Evolutionary conservation across 2,888 invertebrate genomes (phyloP).

Genomic region (Embidobia sp.): DNA sequence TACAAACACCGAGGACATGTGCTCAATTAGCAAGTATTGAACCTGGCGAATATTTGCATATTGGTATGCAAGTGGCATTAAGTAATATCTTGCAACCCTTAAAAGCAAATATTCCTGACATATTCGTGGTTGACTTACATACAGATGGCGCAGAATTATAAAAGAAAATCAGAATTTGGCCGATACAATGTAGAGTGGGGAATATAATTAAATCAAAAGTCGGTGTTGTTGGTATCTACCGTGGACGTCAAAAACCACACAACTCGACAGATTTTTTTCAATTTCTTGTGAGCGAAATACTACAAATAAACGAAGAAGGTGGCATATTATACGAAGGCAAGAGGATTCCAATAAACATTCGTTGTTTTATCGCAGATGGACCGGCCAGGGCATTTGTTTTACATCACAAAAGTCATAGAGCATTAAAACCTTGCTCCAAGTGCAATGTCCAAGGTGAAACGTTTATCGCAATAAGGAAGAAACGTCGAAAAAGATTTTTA

Average conservation of each 20-base stretch:
- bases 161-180: conserved; percentile 2
- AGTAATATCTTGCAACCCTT: background rate
- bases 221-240: background rate
- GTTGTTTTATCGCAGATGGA: background rate
- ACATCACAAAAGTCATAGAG: background rate
- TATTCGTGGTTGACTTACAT: background rate
- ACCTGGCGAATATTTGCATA: conserved; percentile 19
- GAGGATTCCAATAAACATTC: background rate
- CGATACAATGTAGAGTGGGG: background rate
- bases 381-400: background rate
- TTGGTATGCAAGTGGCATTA: background rate
- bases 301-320: background rate
- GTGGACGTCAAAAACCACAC: background rate
- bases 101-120: background rate
- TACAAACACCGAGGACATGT: background rate
- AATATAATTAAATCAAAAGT: background rate
- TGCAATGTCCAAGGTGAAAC: background rate
- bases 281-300: background rate
- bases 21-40: background rate
- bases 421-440: background rate
- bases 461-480: background rate
- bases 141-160: background rate
- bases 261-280: background rate
- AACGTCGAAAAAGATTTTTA: background rate
- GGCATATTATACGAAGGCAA: background rate